phyloP scores from a whole-genome alignment of 2,888 invertebrate species.

The Melieria omissa region DNA sequence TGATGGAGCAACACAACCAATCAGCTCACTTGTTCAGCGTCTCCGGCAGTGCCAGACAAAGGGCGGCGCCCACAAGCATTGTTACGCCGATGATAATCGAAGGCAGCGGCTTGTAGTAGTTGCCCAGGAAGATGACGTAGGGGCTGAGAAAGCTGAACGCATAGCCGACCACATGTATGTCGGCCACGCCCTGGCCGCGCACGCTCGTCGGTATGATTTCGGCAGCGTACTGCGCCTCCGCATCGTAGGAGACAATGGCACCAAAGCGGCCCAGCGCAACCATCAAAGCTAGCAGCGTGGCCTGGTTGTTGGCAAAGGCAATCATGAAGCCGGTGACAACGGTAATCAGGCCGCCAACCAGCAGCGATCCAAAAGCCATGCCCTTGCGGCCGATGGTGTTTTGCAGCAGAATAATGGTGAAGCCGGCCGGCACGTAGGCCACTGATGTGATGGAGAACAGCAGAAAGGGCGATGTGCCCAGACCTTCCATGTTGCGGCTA shows the following conservation, averaged over 20 bases:
- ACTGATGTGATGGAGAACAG: constrained; percentile 70
- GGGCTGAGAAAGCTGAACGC: constrained; percentile 71
- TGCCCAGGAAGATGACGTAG: constrained; percentile 69
- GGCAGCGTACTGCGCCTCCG: constrained; percentile 73
- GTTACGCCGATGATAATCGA: constrained; percentile 69
- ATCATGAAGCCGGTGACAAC: constrained; percentile 68
- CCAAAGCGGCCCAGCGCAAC: constrained; percentile 70
- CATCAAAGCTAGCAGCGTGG: constrained; percentile 65
- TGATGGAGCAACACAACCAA: too few relatives aligned
- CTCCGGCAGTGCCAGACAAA: constrained; percentile 72
- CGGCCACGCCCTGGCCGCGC: constrained; percentile 72
- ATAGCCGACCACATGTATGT: constrained; percentile 72
- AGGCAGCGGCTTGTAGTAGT: constrained; percentile 67
- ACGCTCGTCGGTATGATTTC: constrained; percentile 74
- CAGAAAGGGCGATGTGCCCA: constrained; percentile 69
- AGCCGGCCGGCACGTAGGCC: constrained; percentile 69
- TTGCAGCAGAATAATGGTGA: constrained; percentile 60
- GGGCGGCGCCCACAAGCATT: constrained; percentile 68
- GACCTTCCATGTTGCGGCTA: constrained; percentile 70
- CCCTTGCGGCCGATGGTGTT: constrained; percentile 68
- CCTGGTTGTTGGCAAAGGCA: constrained; percentile 57
- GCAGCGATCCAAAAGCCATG: constrained; percentile 69
- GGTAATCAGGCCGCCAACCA: constrained; percentile 69
- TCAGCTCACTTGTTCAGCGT: constrained; percentile 67
- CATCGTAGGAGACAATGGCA: constrained; percentile 72